Conservation (phyloP, 30 jellyfish, hydroid and myxozoan genomes). For the Cassiopea andromeda region DNA sequence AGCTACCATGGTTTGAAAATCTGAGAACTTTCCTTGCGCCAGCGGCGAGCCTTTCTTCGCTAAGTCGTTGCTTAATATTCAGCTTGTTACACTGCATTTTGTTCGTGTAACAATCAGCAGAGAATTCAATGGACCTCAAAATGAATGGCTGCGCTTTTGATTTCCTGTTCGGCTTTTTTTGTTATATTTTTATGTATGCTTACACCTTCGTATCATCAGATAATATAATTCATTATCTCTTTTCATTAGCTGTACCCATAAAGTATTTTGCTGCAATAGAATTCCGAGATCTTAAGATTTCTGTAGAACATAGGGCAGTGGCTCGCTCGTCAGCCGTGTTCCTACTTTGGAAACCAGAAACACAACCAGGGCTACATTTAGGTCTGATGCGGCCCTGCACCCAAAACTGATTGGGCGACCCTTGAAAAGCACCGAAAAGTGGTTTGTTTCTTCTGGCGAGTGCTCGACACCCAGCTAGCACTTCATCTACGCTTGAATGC, state of each 20-base stretch:
- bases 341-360: no score
- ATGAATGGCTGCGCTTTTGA: conserved; percentile 9
- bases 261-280: neutral
- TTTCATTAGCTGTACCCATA: neutral
- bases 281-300: neutral
- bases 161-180: conserved; percentile 33
- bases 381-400: no score
- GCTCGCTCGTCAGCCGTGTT: no score
- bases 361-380: no score
- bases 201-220: neutral
- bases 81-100: conserved; percentile 54
- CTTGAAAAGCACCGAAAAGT: no score
- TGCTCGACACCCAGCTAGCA: no score
- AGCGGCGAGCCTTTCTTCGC: conserved; percentile 46
- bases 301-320: no score
- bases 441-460: no score
- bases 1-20: conserved; percentile 39
- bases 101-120: conserved; percentile 7
- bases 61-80: conserved; percentile 32
- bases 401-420: no score
- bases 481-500: no score
- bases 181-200: neutral
- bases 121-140: conserved; percentile 23
- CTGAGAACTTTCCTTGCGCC: conserved; percentile 35
- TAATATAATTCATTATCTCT: neutral